These are phyloP conservation scores for Cyrtonyx montezumae DNA, from an alignment of 2,113 vertebrate species.

Conservation along the genomic window DNA sequence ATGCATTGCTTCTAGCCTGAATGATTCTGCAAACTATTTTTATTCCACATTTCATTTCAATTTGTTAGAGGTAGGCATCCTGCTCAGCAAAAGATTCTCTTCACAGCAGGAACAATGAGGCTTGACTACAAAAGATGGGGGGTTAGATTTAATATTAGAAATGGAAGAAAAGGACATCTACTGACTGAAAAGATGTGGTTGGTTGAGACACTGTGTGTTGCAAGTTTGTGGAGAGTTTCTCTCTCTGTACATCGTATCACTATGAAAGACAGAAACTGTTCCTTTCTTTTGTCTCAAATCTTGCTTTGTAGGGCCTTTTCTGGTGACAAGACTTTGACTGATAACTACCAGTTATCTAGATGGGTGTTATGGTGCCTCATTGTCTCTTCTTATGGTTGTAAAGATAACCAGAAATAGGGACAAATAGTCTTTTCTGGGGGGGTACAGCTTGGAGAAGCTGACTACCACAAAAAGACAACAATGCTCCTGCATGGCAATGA, in stretches of 20 bases:
- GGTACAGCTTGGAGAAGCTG: too few species aligned
- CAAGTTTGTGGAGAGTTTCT: not conserved
- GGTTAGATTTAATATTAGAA: not conserved
- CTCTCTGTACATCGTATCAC: fast-evolving
- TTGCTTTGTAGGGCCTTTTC: too few species aligned
- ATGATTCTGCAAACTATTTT: not conserved
- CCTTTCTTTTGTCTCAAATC: too few species aligned
- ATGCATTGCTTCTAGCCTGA: not conserved
- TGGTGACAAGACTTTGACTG: too few species aligned
- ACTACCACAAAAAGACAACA: too few species aligned
- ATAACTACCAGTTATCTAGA: too few species aligned
- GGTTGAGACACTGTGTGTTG: not conserved
- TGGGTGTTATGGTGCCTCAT: too few species aligned
- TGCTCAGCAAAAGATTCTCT: not conserved
- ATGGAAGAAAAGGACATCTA: not conserved
- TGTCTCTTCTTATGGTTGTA: too few species aligned
- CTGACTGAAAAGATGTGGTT: not conserved
- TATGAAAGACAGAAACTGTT: not conserved
- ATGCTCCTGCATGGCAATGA: too few species aligned
- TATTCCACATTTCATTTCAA: not conserved
- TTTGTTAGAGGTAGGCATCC: not conserved
- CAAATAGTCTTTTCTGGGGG: too few species aligned
- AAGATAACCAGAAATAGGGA: too few species aligned
- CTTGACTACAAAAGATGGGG: not conserved
- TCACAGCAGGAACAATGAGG: not conserved